Base-by-base conservation (phyloP, 1,140 invertebrate species). In the Halotydeus destructor region DNA sequence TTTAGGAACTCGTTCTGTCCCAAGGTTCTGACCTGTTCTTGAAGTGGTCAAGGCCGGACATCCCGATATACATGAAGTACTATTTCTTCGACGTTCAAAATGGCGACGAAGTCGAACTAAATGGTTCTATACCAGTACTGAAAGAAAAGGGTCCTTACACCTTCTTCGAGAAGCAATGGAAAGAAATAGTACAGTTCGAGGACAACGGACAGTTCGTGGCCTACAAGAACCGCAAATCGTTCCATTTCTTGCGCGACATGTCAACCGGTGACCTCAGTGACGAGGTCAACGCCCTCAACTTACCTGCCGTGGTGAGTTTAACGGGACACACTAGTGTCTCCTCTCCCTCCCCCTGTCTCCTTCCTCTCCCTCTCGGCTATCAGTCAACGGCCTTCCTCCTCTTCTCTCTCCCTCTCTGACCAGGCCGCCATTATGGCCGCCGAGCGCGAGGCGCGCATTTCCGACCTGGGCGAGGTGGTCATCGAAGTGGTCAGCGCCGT, bases 41-140 rank as follows among this genome's bases (percentile, higher is more conserved):
- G n/a, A 45, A 49, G n/a, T 66, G 63, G 62, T 44, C 54, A 23
- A 51, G 55, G 25, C 53, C 61, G 2, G 57, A 60, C 1, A 51
- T 64, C 5, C 62, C 65, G 11, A 61, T 65, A 30, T 63, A 61
- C 44, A 58, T 65, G 35, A 56, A 61, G 38, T 58, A 66, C 30
- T 67, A 60, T 45, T 53, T 88, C 16, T 88, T 82, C 63, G 85
- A 89, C 59, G 75, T 89, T 8, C 80, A 78, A n/a, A 91, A 91
- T 58, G 76, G 77, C 1, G 75, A 84, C 45, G 80, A 85, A 54
- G 80, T 88, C 55, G 65, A 83, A 3, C 76, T 77, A 55, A 72
- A 77, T 49, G 75, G 76, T 32, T 56, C 38, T 12, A 86, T 82
- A 56, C 82, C 83, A 1, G 63, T 73, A 32, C 61, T 89, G 3